Percentiles rank a stretch among this genome's conserved stretches.
Conservation (phyloP, 1,140 invertebrate species). For the Eumeta japonica region DNA sequence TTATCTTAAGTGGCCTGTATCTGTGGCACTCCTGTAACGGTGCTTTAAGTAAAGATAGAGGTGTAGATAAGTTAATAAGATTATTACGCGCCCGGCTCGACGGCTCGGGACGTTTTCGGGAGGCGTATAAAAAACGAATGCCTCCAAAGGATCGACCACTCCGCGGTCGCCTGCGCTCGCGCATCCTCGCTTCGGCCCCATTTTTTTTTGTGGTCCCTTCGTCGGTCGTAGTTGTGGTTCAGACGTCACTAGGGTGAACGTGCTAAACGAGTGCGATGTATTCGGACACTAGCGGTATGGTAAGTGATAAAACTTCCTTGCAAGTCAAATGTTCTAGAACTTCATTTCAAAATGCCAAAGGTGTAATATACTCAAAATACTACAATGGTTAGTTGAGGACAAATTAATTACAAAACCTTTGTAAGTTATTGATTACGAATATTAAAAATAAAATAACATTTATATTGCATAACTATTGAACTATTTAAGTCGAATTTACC, state of each 20-base stretch:
- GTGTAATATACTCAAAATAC: no score
- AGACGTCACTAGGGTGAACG: slow-evolving; percentile 16
- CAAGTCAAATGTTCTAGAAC: no score
- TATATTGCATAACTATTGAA: no score
- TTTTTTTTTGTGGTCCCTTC: slow-evolving; percentile 20
- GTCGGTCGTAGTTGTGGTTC: slow-evolving; percentile 11
- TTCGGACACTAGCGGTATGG: slow-evolving; percentile 20
- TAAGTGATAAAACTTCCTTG: no score
- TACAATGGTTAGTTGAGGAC: no score
- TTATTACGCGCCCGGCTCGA: slow-evolving; percentile 38
- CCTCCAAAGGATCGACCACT: slow-evolving; percentile 43
- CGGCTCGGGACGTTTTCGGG: slow-evolving; percentile 46
- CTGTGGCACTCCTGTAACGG: slow-evolving; percentile 39
- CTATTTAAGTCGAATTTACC: no score
- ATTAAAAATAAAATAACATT: no score
- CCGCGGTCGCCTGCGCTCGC: no score
- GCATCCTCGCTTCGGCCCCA: slow-evolving; percentile 28
- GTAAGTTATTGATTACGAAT: no score
- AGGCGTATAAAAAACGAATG: slow-evolving; percentile 52
- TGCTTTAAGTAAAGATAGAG: slow-evolving; percentile 53
- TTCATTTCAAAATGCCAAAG: no score
- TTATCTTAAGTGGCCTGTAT: slow-evolving; percentile 47
- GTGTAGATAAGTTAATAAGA: slow-evolving; percentile 55
- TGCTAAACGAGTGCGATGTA: slow-evolving; percentile 22
- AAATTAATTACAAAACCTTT: no score